Conservation (phyloP, 2,888 invertebrate species). For the Punctoribates punctum region DNA sequence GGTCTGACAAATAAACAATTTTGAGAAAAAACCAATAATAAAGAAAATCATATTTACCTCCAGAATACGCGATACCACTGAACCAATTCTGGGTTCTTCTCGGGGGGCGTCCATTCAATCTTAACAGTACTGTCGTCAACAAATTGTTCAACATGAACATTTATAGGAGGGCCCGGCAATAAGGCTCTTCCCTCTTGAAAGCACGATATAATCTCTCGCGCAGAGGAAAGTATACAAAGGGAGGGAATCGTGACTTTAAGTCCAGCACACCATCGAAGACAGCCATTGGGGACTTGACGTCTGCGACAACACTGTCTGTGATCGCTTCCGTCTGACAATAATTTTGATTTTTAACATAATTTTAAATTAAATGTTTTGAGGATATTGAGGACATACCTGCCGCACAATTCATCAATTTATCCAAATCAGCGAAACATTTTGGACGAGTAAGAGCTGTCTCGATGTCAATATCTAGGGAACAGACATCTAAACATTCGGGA, state of each 20-base stretch:
- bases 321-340: slow-evolving; percentile 61
- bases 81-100: slow-evolving; percentile 75
- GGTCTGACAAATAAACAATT: slow-evolving; percentile 9
- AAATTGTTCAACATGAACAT: slow-evolving; percentile 53
- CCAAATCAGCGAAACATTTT: slow-evolving; percentile 75
- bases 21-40: not conserved
- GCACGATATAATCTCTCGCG: slow-evolving; percentile 71
- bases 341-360: slow-evolving; percentile 43
- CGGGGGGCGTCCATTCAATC: slow-evolving; percentile 72
- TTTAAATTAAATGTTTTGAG: slow-evolving; percentile 48
- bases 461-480: slow-evolving; percentile 76
- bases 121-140: slow-evolving; percentile 28
- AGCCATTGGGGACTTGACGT: slow-evolving; percentile 72
- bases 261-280: slow-evolving; percentile 78
- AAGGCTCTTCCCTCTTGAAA: slow-evolving; percentile 72
- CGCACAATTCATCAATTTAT: slow-evolving; percentile 79
- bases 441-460: slow-evolving; percentile 75
- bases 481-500: slow-evolving; percentile 72
- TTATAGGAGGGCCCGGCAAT: slow-evolving; percentile 72
- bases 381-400: slow-evolving; percentile 59
- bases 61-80: slow-evolving; percentile 78
- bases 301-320: slow-evolving; percentile 78
- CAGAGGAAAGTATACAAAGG: slow-evolving; percentile 68
- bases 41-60: slow-evolving; percentile 54
- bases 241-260: slow-evolving; percentile 65